phyloP scores from a whole-genome alignment of 2,888 invertebrate species.

The Stegana nigrithorax region DNA sequence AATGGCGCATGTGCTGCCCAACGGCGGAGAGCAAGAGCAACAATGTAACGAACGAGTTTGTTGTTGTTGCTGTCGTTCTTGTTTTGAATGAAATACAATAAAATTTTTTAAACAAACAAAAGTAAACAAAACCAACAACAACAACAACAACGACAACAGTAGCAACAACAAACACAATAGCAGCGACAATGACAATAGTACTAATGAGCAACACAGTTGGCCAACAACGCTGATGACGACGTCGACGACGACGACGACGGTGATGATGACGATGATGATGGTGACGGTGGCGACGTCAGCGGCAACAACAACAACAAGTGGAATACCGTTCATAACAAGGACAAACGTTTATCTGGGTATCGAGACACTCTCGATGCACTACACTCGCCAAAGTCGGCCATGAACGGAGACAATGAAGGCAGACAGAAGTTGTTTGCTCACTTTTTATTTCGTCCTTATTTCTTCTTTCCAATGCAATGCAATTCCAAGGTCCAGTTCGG shows the following conservation, averaged over 20 bases:
- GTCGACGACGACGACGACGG: background rate
- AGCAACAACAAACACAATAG: background rate
- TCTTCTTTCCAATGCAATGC: too few relatives aligned
- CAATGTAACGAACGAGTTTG: slow-evolving; percentile 23
- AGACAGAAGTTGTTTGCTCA: too few relatives aligned
- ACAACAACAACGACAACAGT: slow-evolving; percentile 26
- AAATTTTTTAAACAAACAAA: slow-evolving; percentile 56
- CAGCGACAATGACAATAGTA: slow-evolving; percentile 27
- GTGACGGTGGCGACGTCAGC: background rate
- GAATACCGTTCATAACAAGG: background rate
- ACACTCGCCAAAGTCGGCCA: too few relatives aligned
- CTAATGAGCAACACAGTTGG: slow-evolving; percentile 13
- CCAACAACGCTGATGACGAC: background rate
- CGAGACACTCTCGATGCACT: too few relatives aligned
- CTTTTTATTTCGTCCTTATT: too few relatives aligned
- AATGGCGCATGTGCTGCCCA: slow-evolving; percentile 5
- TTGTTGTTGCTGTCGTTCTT: slow-evolving; percentile 20
- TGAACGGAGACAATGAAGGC: too few relatives aligned
- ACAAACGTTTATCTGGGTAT: too few relatives aligned
- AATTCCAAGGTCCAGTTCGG: too few relatives aligned
- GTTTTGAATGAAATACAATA: slow-evolving; percentile 28
- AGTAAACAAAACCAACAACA: slow-evolving; percentile 41
- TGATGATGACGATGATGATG: background rate
- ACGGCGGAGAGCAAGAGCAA: slow-evolving; percentile 7
- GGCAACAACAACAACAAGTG: background rate